phyloP scores from a whole-genome alignment of 1,140 invertebrate genomes.

The Lasioglossum albipes region DNA sequence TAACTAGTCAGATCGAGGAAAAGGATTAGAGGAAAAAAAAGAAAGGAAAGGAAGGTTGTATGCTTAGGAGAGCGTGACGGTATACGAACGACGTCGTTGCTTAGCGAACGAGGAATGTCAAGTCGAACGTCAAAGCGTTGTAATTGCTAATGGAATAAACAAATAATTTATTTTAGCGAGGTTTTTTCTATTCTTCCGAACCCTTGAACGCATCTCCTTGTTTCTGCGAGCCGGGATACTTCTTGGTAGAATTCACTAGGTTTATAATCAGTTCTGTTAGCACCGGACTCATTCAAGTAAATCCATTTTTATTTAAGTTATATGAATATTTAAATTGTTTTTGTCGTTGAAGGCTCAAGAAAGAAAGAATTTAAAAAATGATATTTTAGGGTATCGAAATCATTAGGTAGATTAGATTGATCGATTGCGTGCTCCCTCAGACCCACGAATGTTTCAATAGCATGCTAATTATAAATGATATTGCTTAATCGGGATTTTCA shows the following conservation, averaged over 20 bases:
- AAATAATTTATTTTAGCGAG: constrained; percentile 69
- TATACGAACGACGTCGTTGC: constrained; percentile 37
- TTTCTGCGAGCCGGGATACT: background rate
- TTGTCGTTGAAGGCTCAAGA: too few species aligned
- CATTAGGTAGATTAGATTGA: background rate
- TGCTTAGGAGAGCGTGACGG: constrained; percentile 40
- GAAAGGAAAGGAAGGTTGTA: constrained; percentile 32
- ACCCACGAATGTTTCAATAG: constrained; percentile 34
- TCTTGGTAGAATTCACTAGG: constrained; percentile 15
- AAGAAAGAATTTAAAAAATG: too few species aligned
- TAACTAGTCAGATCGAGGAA: constrained; percentile 45
- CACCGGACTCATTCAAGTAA: background rate
- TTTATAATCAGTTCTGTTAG: constrained; percentile 18
- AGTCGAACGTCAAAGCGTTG: constrained; percentile 62
- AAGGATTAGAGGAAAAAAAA: background rate
- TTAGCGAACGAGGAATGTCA: constrained; percentile 60
- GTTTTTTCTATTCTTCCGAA: constrained; percentile 65
- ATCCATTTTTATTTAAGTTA: too few species aligned
- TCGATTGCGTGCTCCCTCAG: background rate
- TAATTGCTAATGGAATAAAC: constrained; percentile 72
- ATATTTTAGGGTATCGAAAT: too few species aligned
- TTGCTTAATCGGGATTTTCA: constrained; percentile 69
- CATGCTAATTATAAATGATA: constrained; percentile 58
- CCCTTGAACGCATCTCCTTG: constrained; percentile 64
- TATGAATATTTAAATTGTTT: too few species aligned